Percentiles rank a stretch among this genome's conserved stretches.
These are phyloP conservation scores for Tenrec ecaudatus DNA, from an alignment of 2,113 vertebrate species.

Conservation along the genomic window DNA sequence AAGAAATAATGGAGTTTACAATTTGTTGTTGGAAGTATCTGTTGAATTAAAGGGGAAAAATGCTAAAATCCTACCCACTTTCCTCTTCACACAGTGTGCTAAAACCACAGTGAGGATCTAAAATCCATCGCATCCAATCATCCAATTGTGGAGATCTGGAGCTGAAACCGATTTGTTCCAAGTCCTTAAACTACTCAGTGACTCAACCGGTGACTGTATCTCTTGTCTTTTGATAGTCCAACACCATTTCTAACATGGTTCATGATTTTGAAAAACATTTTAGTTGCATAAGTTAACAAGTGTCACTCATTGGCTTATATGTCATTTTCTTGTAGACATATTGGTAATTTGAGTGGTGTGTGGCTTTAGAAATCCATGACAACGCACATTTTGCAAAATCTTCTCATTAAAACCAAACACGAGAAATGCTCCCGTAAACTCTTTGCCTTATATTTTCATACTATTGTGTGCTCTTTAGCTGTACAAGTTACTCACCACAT, in stretches of 20 bases:
- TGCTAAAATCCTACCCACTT: not conserved
- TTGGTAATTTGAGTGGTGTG: not conserved
- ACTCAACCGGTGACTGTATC: not conserved
- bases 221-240: not conserved
- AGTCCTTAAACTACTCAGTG: not conserved
- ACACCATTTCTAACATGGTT: not conserved
- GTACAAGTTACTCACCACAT: slow-evolving; percentile 32
- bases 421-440: not conserved
- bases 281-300: not conserved
- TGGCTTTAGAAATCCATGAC: not conserved
- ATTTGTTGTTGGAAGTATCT: not conserved
- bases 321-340: not conserved
- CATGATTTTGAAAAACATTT: slow-evolving; percentile 29
- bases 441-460: slow-evolving; percentile 29
- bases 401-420: slow-evolving; percentile 15
- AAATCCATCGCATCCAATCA: not conserved
- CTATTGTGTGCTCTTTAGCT: not conserved
- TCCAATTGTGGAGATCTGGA: slow-evolving; percentile 6
- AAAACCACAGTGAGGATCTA: not conserved
- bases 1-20: not conserved
- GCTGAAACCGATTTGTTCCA: not conserved
- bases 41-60: not conserved
- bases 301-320: not conserved
- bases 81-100: not conserved
- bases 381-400: not conserved